A percentile compares a stretch with the other conserved stretches of the same genome.
These are phyloP conservation scores for Lophotriccus pileatus DNA, from an alignment of 2,797 vertebrate genomes.

Conservation along the genomic window DNA sequence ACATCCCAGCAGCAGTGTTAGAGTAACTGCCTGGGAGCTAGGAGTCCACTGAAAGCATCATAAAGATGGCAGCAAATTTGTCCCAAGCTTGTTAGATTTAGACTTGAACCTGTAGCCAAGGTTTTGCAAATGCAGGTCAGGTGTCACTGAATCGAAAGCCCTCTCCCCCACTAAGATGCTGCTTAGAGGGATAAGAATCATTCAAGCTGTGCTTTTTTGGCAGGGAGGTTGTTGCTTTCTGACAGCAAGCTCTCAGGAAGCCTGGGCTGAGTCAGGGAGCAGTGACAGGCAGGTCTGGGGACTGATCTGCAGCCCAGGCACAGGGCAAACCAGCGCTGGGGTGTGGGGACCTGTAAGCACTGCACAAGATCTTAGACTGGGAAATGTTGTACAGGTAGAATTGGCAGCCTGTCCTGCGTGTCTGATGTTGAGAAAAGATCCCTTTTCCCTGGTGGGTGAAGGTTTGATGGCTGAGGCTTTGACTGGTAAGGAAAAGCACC, in stretches of 20 bases:
- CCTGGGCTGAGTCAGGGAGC: not conserved
- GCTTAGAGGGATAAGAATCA: not conserved
- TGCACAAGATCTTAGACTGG: not conserved
- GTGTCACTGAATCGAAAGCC: not conserved
- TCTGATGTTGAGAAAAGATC: not conserved
- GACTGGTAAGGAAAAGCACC: not conserved
- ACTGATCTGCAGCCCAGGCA: not conserved
- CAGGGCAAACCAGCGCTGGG: not conserved
- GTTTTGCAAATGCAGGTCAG: slow-evolving; percentile 17
- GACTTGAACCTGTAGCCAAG: not conserved
- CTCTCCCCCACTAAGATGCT: not conserved
- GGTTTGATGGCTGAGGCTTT: not conserved
- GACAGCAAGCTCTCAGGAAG: not conserved
- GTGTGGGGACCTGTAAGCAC: not conserved
- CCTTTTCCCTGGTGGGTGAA: not conserved
- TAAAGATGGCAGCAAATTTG: not conserved
- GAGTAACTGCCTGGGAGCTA: not conserved
- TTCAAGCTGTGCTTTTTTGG: not conserved
- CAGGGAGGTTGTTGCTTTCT: not conserved
- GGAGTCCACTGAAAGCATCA: not conserved
- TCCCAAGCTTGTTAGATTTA: not conserved
- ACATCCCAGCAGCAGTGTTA: not conserved
- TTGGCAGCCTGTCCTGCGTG: not conserved
- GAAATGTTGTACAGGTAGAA: not conserved
- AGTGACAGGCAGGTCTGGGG: not conserved